Percentiles rank a stretch among this genome's conserved stretches.
phyloP scores from a whole-genome alignment of 2,797 vertebrate species.

The Gymnothorax reevesii region DNA sequence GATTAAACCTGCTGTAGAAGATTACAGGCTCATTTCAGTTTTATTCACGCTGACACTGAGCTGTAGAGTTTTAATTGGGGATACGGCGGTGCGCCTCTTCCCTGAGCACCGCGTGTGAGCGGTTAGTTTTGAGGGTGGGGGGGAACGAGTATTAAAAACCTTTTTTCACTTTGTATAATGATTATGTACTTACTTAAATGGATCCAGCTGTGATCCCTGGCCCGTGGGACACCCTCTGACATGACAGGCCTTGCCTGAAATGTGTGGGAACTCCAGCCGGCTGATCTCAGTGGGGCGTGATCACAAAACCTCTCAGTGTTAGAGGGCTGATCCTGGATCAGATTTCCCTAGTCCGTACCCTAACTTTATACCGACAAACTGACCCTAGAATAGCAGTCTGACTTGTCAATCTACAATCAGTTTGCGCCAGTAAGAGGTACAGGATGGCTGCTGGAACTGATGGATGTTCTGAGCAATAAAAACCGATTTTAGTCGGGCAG shows the following conservation, averaged over 20 bases:
- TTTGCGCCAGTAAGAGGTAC: not conserved
- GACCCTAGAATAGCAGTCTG: too few relatives aligned
- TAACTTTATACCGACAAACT: too few relatives aligned
- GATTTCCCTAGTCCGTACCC: too few relatives aligned
- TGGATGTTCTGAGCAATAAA: not conserved
- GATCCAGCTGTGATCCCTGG: not conserved
- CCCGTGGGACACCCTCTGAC: not conserved
- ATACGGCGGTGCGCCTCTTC: constrained; percentile 16
- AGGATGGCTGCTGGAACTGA: not conserved
- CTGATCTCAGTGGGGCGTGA: not conserved
- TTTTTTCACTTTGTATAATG: not conserved
- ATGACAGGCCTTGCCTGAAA: not conserved
- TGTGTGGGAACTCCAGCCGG: constrained; percentile 12
- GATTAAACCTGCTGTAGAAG: constrained; percentile 25
- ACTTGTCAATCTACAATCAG: too few relatives aligned
- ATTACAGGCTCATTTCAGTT: constrained; percentile 49
- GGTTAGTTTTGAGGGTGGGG: constrained; percentile 26
- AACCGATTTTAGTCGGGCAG: not conserved
- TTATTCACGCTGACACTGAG: constrained; percentile 45
- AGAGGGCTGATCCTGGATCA: too few relatives aligned
- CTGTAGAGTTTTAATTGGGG: not conserved
- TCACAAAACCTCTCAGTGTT: too few relatives aligned
- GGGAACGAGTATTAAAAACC: constrained; percentile 1
- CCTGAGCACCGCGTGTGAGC: constrained; percentile 40
- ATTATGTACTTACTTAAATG: constrained; percentile 13